Percentiles rank a stretch among this genome's conserved stretches.
Conservation (phyloP, 92 coral and sea anemone genomes). For the Porites evermanni region DNA sequence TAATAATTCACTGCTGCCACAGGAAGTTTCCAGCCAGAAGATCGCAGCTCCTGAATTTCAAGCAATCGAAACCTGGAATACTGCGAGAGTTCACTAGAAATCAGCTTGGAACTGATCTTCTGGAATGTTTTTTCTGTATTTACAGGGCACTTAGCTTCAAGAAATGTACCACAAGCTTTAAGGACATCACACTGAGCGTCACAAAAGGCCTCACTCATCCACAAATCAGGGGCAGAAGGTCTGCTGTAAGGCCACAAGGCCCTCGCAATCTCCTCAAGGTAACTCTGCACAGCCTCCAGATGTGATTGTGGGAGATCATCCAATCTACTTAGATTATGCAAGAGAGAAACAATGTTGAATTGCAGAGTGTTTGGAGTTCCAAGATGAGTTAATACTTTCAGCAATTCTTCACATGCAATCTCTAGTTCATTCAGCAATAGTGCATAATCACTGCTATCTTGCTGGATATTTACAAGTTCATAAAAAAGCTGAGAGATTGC, state of each 20-base stretch:
- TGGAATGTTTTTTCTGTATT: constrained; percentile 51
- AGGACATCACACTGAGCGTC: constrained; percentile 55
- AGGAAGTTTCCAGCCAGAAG: constrained; percentile 42
- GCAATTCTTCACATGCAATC: constrained; percentile 33
- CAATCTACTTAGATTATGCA: constrained; percentile 38
- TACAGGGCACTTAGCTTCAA: constrained; percentile 42
- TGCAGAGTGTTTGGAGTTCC: constrained; percentile 41
- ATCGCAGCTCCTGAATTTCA: constrained; percentile 41
- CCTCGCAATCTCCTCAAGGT: constrained; percentile 51
- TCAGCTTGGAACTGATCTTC: constrained; percentile 18
- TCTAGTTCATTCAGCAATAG: constrained; percentile 40
- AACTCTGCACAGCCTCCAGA: constrained; percentile 33
- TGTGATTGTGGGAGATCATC: constrained; percentile 9
- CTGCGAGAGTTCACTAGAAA: constrained; percentile 40
- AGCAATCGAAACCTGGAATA: constrained; percentile 53
- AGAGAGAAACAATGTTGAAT: constrained; percentile 36
- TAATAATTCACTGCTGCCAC: constrained; percentile 19
- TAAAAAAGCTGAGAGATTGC: constrained; percentile 27
- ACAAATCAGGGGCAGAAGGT: constrained; percentile 39
- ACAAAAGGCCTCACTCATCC: constrained; percentile 40
- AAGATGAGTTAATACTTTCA: constrained; percentile 37
- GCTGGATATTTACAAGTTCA: constrained; percentile 21
- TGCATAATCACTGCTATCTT: not conserved
- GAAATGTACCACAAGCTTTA: constrained; percentile 43
- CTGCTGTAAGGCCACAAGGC: constrained; percentile 50